phyloP scores from a whole-genome alignment of 2,113 vertebrate species.

The Budorcas taxicolor region DNA sequence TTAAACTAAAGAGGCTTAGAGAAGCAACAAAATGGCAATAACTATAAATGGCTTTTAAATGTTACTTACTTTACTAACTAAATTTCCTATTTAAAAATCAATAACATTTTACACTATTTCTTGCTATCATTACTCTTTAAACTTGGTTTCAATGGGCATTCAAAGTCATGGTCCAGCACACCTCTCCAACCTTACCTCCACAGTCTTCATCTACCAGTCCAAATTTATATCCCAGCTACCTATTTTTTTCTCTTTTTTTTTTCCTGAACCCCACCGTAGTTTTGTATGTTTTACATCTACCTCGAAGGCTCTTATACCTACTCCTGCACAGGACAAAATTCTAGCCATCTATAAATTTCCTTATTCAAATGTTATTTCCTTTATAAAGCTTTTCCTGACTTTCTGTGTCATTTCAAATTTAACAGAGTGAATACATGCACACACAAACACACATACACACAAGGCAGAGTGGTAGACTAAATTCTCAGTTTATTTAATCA shows the following conservation, averaged over 20 bases:
- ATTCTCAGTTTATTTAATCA: not conserved
- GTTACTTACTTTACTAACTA: not conserved
- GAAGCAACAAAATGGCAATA: not conserved
- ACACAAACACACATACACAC: not conserved
- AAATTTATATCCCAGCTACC: not conserved
- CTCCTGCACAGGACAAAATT: not conserved
- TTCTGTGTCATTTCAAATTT: not conserved
- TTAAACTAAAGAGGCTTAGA: not conserved
- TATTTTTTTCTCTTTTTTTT: not conserved
- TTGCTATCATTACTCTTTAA: not conserved
- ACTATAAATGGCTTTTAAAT: not conserved
- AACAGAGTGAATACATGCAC: not conserved
- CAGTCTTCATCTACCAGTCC: not conserved
- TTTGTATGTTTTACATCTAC: not conserved
- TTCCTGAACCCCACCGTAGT: not conserved
- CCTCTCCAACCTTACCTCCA: not conserved
- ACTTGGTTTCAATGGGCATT: not conserved
- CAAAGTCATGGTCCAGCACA: not conserved
- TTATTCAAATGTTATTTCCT: not conserved
- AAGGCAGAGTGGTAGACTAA: not conserved
- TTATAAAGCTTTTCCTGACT: not conserved
- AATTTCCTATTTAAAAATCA: not conserved
- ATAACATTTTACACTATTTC: not conserved
- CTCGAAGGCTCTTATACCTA: not conserved
- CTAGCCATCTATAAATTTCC: not conserved